Conservation (phyloP, 2,888 invertebrate genomes). For the Pseudococcus viburni region DNA sequence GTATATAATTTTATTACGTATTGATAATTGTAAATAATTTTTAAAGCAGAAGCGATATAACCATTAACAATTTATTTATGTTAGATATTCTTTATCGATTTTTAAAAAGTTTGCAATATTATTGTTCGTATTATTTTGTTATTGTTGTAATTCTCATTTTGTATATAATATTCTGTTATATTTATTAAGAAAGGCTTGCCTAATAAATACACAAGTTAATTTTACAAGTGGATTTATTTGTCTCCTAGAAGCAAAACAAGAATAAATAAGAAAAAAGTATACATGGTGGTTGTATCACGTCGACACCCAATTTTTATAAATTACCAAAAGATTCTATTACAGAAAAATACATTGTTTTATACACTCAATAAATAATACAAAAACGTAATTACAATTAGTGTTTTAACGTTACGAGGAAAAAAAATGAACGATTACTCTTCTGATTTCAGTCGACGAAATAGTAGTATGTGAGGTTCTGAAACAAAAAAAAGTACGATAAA, state of each 20-base stretch:
- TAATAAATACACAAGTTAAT: slow-evolving; percentile 57
- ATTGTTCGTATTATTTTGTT: slow-evolving; percentile 59
- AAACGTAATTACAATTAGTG: neutral
- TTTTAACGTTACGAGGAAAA: neutral
- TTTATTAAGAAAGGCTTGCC: slow-evolving; percentile 45
- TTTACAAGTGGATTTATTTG: slow-evolving; percentile 6
- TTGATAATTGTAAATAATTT: slow-evolving; percentile 32
- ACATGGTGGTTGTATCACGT: too few relatives aligned
- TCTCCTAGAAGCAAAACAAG: neutral
- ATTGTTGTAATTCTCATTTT: slow-evolving; percentile 46
- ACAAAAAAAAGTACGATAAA: neutral
- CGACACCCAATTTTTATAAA: neutral
- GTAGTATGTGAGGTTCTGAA: slow-evolving; percentile 90
- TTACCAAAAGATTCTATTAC: neutral
- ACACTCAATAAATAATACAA: neutral
- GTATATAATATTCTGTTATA: slow-evolving; percentile 29
- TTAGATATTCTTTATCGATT: slow-evolving; percentile 9
- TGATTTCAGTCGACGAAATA: slow-evolving; percentile 76
- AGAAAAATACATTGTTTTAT: neutral
- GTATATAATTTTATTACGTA: neutral
- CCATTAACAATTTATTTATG: slow-evolving; percentile 23
- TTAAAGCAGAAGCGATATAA: slow-evolving; percentile 13
- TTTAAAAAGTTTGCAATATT: slow-evolving; percentile 38
- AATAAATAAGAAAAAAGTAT: neutral
- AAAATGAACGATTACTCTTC: neutral